Conservation (phyloP, 1,140 invertebrate genomes). For the Ruditapes philippinarum region DNA sequence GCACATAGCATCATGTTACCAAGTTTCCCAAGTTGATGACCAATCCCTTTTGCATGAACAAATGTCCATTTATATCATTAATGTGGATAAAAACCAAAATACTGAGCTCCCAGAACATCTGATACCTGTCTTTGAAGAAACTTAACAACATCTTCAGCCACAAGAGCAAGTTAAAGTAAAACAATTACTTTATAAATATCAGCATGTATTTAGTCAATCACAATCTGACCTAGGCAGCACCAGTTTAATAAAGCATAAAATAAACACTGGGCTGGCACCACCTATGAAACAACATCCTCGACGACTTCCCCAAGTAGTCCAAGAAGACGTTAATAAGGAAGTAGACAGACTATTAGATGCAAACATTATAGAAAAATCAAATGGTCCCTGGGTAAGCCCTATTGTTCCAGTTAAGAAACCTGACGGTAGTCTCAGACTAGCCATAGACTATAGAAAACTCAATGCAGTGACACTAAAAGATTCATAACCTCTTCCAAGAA, state of each 20-base stretch:
- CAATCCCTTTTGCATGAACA: constrained; percentile 15
- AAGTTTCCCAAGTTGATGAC: no score
- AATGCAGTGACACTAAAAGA: constrained; percentile 1
- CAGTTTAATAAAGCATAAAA: neutral
- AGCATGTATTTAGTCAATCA: neutral
- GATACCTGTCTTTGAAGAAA: no score
- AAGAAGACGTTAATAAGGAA: constrained; percentile 46
- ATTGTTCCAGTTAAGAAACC: constrained; percentile 60
- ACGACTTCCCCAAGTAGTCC: neutral
- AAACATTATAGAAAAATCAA: constrained; percentile 45
- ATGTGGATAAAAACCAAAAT: no score
- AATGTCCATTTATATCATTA: no score
- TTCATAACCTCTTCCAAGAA: constrained; percentile 11
- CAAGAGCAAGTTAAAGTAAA: neutral
- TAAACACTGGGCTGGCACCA: no score
- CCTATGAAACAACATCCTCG: constrained; percentile 48
- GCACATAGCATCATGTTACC: no score
- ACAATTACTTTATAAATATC: neutral
- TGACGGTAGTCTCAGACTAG: constrained; percentile 78
- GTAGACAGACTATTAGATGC: constrained; percentile 70
- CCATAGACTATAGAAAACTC: constrained; percentile 86
- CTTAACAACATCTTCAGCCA: neutral
- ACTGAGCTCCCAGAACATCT: no score
- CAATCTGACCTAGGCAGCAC: constrained; percentile 42
- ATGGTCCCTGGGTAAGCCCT: constrained; percentile 29